phyloP scores from a whole-genome alignment of 2,888 invertebrate genomes.

The Leucania comma region DNA sequence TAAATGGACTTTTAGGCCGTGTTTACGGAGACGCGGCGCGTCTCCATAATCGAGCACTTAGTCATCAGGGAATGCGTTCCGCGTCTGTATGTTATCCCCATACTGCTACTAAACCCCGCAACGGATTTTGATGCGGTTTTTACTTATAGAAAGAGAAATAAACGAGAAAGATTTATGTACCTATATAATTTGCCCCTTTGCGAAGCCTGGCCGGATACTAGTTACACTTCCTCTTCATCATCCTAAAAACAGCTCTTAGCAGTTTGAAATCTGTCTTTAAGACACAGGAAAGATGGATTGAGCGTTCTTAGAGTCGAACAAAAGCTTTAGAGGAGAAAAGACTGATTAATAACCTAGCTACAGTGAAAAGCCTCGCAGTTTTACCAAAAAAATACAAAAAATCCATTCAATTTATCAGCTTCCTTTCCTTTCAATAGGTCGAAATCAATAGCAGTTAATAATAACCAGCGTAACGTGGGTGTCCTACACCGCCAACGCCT shows the following conservation, averaged over 20 bases:
- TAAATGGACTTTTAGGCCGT: too few species aligned
- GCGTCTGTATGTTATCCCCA: too few species aligned
- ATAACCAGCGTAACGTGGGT: background rate
- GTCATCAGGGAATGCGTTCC: too few species aligned
- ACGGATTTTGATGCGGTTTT: too few species aligned
- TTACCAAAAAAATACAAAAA: background rate
- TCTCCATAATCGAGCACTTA: too few species aligned
- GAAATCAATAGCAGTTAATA: background rate
- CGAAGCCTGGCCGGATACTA: too few species aligned
- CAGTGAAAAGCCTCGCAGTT: background rate
- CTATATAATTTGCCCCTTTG: too few species aligned
- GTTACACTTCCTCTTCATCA: background rate
- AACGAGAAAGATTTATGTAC: too few species aligned
- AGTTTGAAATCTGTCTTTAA: background rate
- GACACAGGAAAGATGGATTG: background rate
- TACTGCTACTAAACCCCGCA: too few species aligned
- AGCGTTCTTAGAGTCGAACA: background rate
- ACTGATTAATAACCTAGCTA: background rate
- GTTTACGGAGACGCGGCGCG: too few species aligned
- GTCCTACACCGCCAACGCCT: slow-evolving; percentile 1
- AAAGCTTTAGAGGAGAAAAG: background rate
- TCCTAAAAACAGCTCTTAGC: background rate
- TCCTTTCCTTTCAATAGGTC: background rate
- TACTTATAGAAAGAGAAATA: too few species aligned
- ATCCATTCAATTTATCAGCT: background rate